Base-by-base conservation (phyloP, 1,140 invertebrate species). In the Dendroctonus valens region DNA sequence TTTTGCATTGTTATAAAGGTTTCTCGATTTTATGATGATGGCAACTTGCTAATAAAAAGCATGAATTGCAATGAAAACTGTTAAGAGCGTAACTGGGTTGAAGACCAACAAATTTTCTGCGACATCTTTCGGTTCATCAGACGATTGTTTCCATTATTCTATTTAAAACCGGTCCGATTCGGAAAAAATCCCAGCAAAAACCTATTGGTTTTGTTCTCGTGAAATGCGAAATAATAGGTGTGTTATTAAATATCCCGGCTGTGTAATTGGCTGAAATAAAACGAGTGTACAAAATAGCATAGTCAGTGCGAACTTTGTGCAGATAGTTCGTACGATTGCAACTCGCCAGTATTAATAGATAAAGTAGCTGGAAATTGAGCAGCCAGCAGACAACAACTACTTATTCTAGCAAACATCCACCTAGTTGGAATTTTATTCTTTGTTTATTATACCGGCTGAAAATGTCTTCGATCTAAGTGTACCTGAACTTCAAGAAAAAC, bases 241-340 rank as follows among this genome's bases (percentile, higher is more conserved):
- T 71, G 65, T 69, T 71, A 69, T 71, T 71, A 71, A 71, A 71
- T 71, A 63, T 59, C 64, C 65, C 60, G 63, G 62, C 70, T 59
- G 63, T 69, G 62, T 69, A 69, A 71, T 71, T 69, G 67, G 65
- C 59, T 69, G 60, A 63, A 69, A 71, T 69, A 69, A 69, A 71
- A 71, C 53, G 52, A 71, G 50, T 52, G 48, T 46, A 63, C 42
- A 49, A 62, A 69, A 71, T 70, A 71, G 67, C 61, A 71, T 51
- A 52, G 67, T 69, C 61, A 51, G 63, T 66, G 68, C 58, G 62
- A 69, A 66, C 52, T 62, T 52, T 46, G 39, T 40, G 48, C 50
- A 44, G 50, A 41, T 57, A 44, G 39, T 49, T 41, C 37, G 54
- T 50, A 58, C 38, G 61, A 59, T 9, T 59, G 38, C 64, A 50